Evolutionary conservation across 2,797 vertebrate genomes (phyloP).

Genomic region (Rhabdophis nuchalis): DNA sequence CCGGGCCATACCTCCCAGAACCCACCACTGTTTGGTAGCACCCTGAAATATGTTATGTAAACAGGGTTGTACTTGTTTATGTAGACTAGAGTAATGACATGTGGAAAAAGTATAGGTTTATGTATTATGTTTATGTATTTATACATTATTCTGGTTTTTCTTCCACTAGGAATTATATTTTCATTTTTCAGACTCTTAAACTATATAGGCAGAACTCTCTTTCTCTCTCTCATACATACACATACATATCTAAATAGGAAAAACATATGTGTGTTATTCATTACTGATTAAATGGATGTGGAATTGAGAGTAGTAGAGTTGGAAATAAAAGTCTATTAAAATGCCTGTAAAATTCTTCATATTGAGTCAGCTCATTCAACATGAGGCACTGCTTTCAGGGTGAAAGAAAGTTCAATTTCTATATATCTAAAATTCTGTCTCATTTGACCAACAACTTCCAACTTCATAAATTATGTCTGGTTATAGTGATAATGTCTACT

Average conservation of each 20-base stretch:
- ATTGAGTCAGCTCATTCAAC: conserved; percentile 30
- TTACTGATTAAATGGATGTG: conserved; percentile 18
- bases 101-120: not conserved
- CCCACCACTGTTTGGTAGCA: no score
- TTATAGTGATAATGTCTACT: conserved; percentile 48
- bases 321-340: not conserved
- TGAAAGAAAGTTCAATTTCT: conserved; percentile 60
- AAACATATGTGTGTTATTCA: conserved; percentile 41
- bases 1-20: no score
- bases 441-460: conserved; percentile 26
- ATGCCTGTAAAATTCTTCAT: conserved; percentile 5
- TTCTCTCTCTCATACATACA: not conserved
- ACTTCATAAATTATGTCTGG: conserved; percentile 43
- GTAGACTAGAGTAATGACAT: conserved; percentile 2
- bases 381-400: not conserved
- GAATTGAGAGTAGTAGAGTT: conserved; percentile 39
- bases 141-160: not conserved
- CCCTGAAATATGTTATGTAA: not conserved
- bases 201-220: not conserved
- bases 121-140: no score
- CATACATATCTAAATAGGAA: conserved; percentile 1
- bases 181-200: conserved; percentile 23
- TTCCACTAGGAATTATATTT: conserved; percentile 21
- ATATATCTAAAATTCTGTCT: conserved; percentile 49
- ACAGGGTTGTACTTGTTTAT: not conserved